Percentiles rank a stretch among this genome's conserved stretches.
phyloP scores from a whole-genome alignment of 2,797 vertebrate genomes.

The Bovichtus diacanthus region DNA sequence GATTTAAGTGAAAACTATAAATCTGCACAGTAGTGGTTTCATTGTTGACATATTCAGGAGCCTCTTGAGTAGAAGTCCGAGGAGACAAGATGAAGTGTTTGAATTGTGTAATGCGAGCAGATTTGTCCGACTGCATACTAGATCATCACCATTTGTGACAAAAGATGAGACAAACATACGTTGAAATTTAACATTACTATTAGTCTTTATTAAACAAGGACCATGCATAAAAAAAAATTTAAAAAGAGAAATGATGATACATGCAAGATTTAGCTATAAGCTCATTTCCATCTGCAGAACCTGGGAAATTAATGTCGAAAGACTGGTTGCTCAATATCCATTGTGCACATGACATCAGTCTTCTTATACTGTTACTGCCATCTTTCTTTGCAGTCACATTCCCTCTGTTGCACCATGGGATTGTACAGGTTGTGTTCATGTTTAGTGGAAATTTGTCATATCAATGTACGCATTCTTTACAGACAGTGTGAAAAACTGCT shows the following conservation, averaged over 20 bases:
- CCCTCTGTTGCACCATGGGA: constrained; percentile 8
- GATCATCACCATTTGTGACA: constrained; percentile 2
- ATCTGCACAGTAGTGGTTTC: neutral
- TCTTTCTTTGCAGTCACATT: constrained; percentile 14
- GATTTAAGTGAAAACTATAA: constrained; percentile 10
- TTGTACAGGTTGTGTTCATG: constrained; percentile 45
- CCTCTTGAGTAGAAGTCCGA: neutral
- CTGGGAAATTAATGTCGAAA: no score
- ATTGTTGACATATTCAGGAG: constrained; percentile 1
- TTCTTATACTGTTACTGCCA: neutral
- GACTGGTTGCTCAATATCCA: no score
- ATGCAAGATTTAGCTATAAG: no score
- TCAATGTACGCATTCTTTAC: constrained; percentile 65
- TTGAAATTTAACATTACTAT: neutral
- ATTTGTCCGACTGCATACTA: constrained; percentile 7
- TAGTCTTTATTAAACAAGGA: no score
- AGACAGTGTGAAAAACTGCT: constrained; percentile 62
- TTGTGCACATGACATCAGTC: neutral
- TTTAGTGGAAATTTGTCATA: constrained; percentile 57
- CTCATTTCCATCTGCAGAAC: no score
- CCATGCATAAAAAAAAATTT: no score
- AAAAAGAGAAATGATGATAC: no score
- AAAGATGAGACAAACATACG: neutral
- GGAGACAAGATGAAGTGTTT: neutral
- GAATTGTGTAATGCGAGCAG: constrained; percentile 8